Percentiles rank a stretch among this genome's conserved stretches.
Conservation (phyloP, 2,113 vertebrate species). For the Rhizomys pruinosus region DNA sequence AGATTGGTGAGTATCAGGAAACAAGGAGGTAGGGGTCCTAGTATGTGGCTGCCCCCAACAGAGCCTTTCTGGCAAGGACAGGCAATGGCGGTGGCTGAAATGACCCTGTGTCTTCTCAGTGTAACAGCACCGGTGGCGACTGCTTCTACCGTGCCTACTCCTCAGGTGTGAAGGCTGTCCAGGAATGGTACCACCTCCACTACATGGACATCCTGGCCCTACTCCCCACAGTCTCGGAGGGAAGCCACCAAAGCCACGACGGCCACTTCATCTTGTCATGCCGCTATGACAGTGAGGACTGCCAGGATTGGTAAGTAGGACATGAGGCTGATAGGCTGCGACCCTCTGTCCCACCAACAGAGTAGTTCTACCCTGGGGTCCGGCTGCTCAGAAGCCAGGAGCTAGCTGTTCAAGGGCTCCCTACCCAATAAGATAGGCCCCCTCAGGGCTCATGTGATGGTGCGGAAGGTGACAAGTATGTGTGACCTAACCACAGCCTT, state of each 20-base stretch:
- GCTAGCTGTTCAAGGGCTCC: not conserved
- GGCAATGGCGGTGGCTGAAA: fast-evolving
- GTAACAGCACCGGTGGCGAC: constrained; percentile 75
- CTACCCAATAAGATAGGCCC: not conserved
- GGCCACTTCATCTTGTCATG: constrained; percentile 82
- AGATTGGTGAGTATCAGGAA: constrained; percentile 80
- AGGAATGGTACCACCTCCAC: constrained; percentile 85
- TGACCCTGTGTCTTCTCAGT: constrained; percentile 68
- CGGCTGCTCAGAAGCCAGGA: not conserved
- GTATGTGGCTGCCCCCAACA: not conserved
- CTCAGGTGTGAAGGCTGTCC: constrained; percentile 74
- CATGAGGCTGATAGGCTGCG: fast-evolving
- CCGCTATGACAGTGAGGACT: constrained; percentile 74
- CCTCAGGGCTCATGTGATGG: fast-evolving
- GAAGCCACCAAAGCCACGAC: not conserved
- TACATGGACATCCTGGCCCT: constrained; percentile 84
- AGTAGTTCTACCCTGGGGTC: not conserved
- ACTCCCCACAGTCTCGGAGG: not conserved
- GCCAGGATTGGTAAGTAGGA: constrained; percentile 47
- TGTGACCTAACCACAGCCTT: not conserved
- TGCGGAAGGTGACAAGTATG: not conserved
- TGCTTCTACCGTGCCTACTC: constrained; percentile 81
- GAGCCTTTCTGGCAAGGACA: not conserved
- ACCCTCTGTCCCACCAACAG: no score
- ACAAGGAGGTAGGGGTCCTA: not conserved